These are phyloP conservation scores for Cephus sareptanus DNA, from an alignment of 2,888 invertebrate species.

Conservation along the genomic window DNA sequence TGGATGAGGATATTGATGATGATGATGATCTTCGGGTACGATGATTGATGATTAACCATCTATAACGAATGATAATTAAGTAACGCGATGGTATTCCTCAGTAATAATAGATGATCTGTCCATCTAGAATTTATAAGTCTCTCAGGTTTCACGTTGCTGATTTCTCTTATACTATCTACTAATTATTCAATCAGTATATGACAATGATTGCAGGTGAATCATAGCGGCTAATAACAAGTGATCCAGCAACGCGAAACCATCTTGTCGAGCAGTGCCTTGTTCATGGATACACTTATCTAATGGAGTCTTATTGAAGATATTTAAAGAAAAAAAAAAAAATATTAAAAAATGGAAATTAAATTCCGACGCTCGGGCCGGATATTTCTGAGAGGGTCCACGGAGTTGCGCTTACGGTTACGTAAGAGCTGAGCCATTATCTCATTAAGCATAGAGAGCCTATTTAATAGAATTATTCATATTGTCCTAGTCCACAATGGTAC, in stretches of 20 bases:
- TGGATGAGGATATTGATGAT: too few species aligned
- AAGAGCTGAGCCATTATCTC: neutral
- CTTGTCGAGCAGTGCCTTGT: constrained; percentile 63
- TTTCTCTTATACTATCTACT: neutral
- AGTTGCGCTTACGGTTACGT: constrained; percentile 41
- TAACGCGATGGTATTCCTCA: constrained; percentile 1
- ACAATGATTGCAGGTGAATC: neutral
- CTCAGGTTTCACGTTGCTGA: constrained; percentile 24
- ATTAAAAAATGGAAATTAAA: constrained; percentile 27
- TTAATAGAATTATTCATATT: neutral
- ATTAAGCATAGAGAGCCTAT: neutral
- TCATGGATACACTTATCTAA: constrained; percentile 57
- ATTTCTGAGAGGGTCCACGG: constrained; percentile 53
- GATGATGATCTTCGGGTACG: neutral
- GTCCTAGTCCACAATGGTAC: neutral
- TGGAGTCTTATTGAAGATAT: constrained; percentile 14
- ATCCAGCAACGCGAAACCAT: constrained; percentile 36
- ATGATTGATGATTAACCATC: neutral
- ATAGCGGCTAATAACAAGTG: neutral
- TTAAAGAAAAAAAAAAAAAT: constrained; percentile 24
- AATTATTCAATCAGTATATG: neutral
- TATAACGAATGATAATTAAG: neutral
- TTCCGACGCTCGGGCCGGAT: constrained; percentile 49
- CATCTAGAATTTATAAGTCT: constrained; percentile 27
- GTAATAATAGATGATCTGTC: constrained; percentile 26